Evolutionary conservation across 92 coral and sea anemone species (phyloP).

Genomic region (Epizoanthus scotinus): DNA sequence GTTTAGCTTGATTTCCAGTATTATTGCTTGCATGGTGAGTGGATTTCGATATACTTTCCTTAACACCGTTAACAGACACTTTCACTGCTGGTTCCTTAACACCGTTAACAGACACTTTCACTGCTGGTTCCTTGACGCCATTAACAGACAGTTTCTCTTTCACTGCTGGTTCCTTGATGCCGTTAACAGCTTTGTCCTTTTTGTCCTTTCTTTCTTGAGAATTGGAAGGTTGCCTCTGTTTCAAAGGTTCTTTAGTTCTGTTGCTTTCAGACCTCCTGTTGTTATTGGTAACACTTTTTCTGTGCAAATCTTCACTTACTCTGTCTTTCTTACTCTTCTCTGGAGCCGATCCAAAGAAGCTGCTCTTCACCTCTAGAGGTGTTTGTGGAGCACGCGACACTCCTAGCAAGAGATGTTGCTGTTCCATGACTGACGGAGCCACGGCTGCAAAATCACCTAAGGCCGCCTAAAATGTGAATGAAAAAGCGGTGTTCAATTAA

Average conservation of each 20-base stretch:
- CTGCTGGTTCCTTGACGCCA: neutral
- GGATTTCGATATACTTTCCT: conserved; percentile 6
- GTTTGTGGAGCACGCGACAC: conserved; percentile 79
- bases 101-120: neutral
- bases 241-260: neutral
- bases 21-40: neutral
- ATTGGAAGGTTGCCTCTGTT: conserved; percentile 21
- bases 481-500: no score
- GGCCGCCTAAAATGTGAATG: conserved; percentile 52
- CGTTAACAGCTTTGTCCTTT: conserved; percentile 1
- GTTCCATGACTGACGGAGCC: conserved; percentile 55
- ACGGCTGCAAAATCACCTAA: conserved; percentile 64
- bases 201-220: neutral
- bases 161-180: neutral
- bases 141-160: neutral
- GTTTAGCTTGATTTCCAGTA: neutral
- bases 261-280: neutral
- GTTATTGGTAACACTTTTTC: neutral
- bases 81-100: conserved; percentile 14
- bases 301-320: neutral
- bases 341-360: conserved; percentile 25
- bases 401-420: conserved; percentile 65
- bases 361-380: conserved; percentile 69
- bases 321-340: neutral
- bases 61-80: neutral